phyloP scores from a whole-genome alignment of 2,888 invertebrate species.

The Dicranocentrus wangi region DNA sequence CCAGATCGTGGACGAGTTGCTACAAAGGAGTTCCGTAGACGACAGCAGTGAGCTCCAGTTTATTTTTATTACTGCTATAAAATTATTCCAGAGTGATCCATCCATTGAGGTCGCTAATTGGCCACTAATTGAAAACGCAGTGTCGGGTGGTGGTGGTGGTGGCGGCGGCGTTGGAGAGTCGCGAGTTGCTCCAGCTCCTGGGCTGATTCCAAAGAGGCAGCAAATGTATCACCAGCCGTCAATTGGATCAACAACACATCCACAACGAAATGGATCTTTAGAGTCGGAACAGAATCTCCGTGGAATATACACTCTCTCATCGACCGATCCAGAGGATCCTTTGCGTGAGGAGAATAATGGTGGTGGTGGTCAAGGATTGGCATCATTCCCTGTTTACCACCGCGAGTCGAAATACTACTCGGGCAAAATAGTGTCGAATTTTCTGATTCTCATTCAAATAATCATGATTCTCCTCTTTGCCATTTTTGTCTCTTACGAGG shows the following conservation, averaged over 20 bases:
- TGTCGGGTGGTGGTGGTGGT: too few species aligned
- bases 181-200: slow-evolving; percentile 39
- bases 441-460: neutral
- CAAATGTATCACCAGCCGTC: slow-evolving; percentile 1
- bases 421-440: slow-evolving; percentile 13
- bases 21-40: neutral
- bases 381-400: neutral
- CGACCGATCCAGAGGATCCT: slow-evolving; percentile 13
- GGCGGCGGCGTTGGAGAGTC: slow-evolving; percentile 22
- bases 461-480: slow-evolving; percentile 28
- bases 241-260: neutral
- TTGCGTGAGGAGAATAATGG: neutral
- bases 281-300: slow-evolving; percentile 36
- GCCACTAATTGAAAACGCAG: too few species aligned
- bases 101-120: too few species aligned
- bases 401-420: neutral
- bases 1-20: slow-evolving; percentile 22
- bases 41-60: neutral
- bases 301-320: slow-evolving; percentile 41
- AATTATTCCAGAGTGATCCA: neutral
- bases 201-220: neutral
- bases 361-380: neutral
- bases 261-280: slow-evolving; percentile 1
- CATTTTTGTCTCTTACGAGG: slow-evolving; percentile 15
- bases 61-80: neutral